Percentiles rank a stretch among this genome's conserved stretches.
Conservation (phyloP, 1,140 invertebrate genomes). For the Drosophila sulfurigaster region DNA sequence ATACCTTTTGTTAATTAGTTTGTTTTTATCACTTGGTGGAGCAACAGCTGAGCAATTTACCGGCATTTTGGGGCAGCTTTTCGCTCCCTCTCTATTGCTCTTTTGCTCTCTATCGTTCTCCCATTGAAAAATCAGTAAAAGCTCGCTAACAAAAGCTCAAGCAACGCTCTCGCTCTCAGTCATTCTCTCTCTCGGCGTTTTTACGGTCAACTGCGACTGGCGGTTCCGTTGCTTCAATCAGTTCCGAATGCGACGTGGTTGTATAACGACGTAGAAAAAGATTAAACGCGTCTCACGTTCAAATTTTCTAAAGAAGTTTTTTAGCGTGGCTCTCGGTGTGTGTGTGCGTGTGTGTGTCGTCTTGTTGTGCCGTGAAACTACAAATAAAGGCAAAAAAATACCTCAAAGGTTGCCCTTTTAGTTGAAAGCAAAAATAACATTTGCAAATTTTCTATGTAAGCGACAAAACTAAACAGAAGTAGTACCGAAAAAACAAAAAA, state of each 20-base stretch:
- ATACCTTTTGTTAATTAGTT: constrained; percentile 57
- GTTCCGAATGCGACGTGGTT: constrained; percentile 80
- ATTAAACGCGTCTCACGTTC: constrained; percentile 35
- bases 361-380: constrained; percentile 22
- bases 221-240: constrained; percentile 45
- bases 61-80: constrained; percentile 40
- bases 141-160: constrained; percentile 33
- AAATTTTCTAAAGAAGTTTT: constrained; percentile 29
- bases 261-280: constrained; percentile 73
- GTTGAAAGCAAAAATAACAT: constrained; percentile 35
- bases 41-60: constrained; percentile 54
- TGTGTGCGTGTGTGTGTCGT: constrained; percentile 10
- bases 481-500: constrained; percentile 5
- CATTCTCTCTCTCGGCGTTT: neutral
- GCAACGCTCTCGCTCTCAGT: neutral
- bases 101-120: neutral
- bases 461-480: constrained; percentile 22
- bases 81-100: constrained; percentile 31
- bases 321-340: constrained; percentile 27
- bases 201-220: neutral
- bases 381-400: constrained; percentile 38
- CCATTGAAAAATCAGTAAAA: constrained; percentile 8
- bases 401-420: constrained; percentile 39
- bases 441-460: constrained; percentile 40
- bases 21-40: constrained; percentile 55